A percentile compares a stretch with the other conserved stretches of the same genome.
Conservation (phyloP, 2,888 invertebrate species). For the Drosophila dives region DNA sequence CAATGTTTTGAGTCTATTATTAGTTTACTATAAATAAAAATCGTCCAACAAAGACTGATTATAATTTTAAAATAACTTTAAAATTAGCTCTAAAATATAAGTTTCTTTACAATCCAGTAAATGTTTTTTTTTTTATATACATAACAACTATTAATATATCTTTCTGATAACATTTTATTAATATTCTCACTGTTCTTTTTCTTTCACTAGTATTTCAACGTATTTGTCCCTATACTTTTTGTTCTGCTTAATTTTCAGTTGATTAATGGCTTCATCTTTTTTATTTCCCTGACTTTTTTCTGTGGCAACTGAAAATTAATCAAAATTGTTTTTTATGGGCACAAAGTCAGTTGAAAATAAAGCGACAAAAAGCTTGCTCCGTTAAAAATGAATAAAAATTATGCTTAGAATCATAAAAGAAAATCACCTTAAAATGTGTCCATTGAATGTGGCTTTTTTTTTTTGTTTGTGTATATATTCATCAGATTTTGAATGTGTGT, state of each 20-base stretch:
- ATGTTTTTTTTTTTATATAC: not conserved
- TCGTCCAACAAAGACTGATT: not conserved
- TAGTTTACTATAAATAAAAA: not conserved
- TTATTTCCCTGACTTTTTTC: constrained; percentile 13
- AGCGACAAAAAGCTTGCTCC: constrained; percentile 15
- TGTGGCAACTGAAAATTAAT: constrained; percentile 35
- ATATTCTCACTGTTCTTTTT: not conserved
- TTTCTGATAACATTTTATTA: not conserved
- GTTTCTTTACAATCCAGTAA: not conserved
- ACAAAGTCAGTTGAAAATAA: constrained; percentile 1
- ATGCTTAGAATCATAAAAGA: constrained; percentile 29
- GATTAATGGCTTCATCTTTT: constrained; percentile 24
- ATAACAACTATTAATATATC: not conserved
- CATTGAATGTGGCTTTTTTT: constrained; percentile 15
- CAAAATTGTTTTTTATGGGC: constrained; percentile 35
- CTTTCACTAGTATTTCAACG: not conserved
- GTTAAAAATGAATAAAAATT: constrained; percentile 26
- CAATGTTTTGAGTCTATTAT: not conserved
- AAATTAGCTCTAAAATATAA: not conserved
- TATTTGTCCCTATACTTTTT: not conserved
- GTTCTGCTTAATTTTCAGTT: constrained; percentile 4
- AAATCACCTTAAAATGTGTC: constrained; percentile 32
- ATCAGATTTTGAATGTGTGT: constrained; percentile 17
- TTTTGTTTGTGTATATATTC: not conserved
- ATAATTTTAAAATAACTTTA: not conserved